These are phyloP conservation scores for Mohoua ochrocephala DNA, from an alignment of 2,113 vertebrate species.

Conservation along the genomic window DNA sequence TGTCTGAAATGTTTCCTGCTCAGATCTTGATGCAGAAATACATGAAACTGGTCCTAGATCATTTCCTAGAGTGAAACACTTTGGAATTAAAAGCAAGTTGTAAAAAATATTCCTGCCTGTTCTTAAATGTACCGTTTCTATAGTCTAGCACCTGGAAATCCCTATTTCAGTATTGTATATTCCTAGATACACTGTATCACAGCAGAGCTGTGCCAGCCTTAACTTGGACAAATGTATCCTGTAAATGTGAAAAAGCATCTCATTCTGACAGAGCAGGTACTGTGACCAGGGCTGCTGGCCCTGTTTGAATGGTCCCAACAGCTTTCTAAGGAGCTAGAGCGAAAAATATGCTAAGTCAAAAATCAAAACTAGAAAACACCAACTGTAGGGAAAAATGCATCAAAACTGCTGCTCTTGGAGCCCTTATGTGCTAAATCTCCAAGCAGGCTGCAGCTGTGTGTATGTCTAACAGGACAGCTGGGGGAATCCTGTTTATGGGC, in stretches of 20 bases:
- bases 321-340: background rate
- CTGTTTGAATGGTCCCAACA: background rate
- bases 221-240: background rate
- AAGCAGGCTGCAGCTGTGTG: background rate
- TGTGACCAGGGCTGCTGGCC: background rate
- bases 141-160: background rate
- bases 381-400: background rate
- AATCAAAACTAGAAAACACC: background rate
- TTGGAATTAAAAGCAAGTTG: background rate
- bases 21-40: background rate
- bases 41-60: background rate
- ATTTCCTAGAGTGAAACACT: background rate
- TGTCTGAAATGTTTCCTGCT: background rate
- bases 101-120: background rate
- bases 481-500: background rate
- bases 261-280: background rate
- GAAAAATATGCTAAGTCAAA: background rate
- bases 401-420: background rate
- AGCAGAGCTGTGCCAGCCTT: background rate
- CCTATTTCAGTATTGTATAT: background rate
- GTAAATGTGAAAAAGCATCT: slow-evolving; percentile 37
- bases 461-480: background rate
- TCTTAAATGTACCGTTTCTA: background rate
- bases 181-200: background rate
- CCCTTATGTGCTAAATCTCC: background rate